Evolutionary conservation across 2,113 vertebrate species (phyloP).

Genomic region (Chionodraco myersi): DNA sequence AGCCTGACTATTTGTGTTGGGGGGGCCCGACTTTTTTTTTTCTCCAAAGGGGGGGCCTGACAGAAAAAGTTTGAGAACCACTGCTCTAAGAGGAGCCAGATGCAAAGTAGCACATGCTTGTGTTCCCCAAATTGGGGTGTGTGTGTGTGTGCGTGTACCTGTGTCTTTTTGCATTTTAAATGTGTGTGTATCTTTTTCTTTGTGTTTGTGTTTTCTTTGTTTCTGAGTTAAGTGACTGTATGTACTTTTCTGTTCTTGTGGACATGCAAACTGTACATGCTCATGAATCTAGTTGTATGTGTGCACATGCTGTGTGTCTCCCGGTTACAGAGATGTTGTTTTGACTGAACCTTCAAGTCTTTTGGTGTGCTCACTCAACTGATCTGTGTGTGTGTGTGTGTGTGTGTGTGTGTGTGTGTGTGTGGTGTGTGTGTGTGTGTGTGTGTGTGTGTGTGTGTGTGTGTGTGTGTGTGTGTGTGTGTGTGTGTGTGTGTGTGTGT

Average conservation of each 20-base stretch:
- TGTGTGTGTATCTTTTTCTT: neutral
- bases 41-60: no score
- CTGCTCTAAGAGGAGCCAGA: constrained; percentile 79
- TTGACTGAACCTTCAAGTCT: constrained; percentile 43
- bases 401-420: constrained; percentile 50
- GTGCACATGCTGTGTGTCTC: constrained; percentile 14
- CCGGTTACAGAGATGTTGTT: constrained; percentile 25
- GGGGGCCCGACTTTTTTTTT: no score
- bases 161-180: no score
- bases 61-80: no score
- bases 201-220: neutral
- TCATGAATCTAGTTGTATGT: constrained; percentile 6
- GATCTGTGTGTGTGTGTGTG: constrained; percentile 34
- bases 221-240: constrained; percentile 1
- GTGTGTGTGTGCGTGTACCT: neutral
- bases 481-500: no score
- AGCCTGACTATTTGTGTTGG: no score
- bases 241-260: constrained; percentile 12
- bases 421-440: constrained; percentile 23
- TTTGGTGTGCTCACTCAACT: constrained; percentile 75
- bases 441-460: constrained; percentile 8
- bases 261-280: neutral
- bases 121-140: constrained; percentile 41
- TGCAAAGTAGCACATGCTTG: constrained; percentile 65
- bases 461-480: no score